Conservation (phyloP, 53 echinoderm and acorn worm species). For the Mesocentrotus franciscanus region DNA sequence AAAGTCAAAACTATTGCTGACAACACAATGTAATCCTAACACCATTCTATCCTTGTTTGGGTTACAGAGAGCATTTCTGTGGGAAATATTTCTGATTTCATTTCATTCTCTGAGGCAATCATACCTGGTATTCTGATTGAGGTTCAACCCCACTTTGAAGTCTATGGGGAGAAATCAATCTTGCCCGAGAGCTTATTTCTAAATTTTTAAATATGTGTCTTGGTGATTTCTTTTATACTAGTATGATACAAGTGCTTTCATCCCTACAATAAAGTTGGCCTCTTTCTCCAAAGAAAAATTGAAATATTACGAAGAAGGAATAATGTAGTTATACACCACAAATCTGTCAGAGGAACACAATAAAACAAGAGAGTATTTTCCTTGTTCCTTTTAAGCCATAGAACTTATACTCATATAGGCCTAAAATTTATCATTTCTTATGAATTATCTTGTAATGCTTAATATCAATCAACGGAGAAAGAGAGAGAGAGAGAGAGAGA, state of each 20-base stretch:
- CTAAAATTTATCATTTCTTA: too few relatives aligned
- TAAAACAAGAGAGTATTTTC: neutral
- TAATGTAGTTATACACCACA: neutral
- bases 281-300: neutral
- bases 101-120: conserved; percentile 23
- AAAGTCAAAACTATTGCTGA: conserved; percentile 59
- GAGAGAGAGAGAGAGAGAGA: too few relatives aligned
- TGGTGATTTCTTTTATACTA: neutral
- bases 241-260: neutral
- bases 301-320: neutral
- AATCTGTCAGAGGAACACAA: neutral
- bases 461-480: too few relatives aligned
- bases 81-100: conserved; percentile 51
- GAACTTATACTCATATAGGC: too few relatives aligned
- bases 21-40: conserved; percentile 50
- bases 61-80: conserved; percentile 38
- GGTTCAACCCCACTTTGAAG: conserved; percentile 26
- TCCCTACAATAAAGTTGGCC: neutral
- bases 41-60: conserved; percentile 51
- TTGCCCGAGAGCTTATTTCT: neutral
- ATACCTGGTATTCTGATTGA: conserved; percentile 9
- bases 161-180: conserved; percentile 29
- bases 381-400: neutral
- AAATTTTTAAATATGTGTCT: neutral
- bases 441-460: too few relatives aligned